Base-by-base conservation (phyloP, 2,888 invertebrate species). In the Gymnocheta viridis region DNA sequence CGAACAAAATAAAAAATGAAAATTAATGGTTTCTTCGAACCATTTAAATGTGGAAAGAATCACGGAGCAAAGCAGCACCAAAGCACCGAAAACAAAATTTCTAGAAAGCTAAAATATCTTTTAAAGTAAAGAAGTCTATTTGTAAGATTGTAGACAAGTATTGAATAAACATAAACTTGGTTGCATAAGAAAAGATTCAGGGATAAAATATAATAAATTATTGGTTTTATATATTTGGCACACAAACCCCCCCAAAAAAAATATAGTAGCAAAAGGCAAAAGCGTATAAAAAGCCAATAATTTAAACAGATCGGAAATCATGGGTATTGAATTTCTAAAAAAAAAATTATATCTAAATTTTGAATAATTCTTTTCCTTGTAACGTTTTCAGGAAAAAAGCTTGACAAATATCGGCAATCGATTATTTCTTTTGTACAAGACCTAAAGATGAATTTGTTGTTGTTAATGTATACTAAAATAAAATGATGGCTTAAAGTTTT, bases 51-150 rank as follows among this genome's bases (percentile, higher is more conserved):
- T 29, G 38, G 41, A 35, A 17, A 19, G 41, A 58, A 44, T 29
- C 4, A 29, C 10, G 24, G 17, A 38, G 22, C 5, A 49, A 22
- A 5, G 3, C 38, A 38, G 7, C 29, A 29, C 12, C 2, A 19
- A 14, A 56, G n/a, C n/a, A n/a, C n/a, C n/a, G n/a, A n/a, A n/a
- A n/a, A n/a, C n/a, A 49, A 41, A 38, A 49, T 22, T 24, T 44
- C 1, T 12, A 51, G 32, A 54, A 60, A n/a, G n/a, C n/a, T 47
- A 62, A 69, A 76, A 81, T 44, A 62, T n/a, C 69, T 35, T 69
- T 76, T 47, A 69, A 76, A 76, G 47, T 54, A 54, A 69, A 69
- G 38, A 82, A 82, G 67, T 81, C 67, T 67, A 81, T 81, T 81
- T 74, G 81, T 81, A 54, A 35, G 22, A 47, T n/a, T 56, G 44